These are phyloP conservation scores for Drosophila bunnanda DNA, from an alignment of 2,888 invertebrate genomes.

Conservation along the genomic window DNA sequence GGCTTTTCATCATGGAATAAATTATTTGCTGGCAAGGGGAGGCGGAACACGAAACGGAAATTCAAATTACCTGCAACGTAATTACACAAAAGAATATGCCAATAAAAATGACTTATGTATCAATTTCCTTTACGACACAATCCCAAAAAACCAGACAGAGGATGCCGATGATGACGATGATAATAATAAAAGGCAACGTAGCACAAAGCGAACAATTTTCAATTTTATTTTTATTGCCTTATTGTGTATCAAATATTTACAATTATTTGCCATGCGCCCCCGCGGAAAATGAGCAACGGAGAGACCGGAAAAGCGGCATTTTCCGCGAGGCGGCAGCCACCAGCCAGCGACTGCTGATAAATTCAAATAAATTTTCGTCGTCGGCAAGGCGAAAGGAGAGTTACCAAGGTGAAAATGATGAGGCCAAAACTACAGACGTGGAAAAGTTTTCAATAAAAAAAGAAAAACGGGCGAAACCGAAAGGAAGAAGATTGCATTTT, in stretches of 20 bases:
- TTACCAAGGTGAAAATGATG: slow-evolving; percentile 83
- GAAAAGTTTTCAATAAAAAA: slow-evolving; percentile 74
- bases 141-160: slow-evolving; percentile 18
- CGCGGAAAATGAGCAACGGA: slow-evolving; percentile 69
- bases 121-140: slow-evolving; percentile 76
- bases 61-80: slow-evolving; percentile 78
- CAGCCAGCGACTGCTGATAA: slow-evolving; percentile 64
- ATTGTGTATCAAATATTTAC: slow-evolving; percentile 83
- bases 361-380: slow-evolving; percentile 77
- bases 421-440: slow-evolving; percentile 48
- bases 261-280: slow-evolving; percentile 77
- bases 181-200: slow-evolving; percentile 70
- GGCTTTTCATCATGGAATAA: slow-evolving; percentile 40
- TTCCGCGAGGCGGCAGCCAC: slow-evolving; percentile 9
- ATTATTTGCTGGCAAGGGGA: slow-evolving; percentile 23
- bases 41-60: slow-evolving; percentile 43
- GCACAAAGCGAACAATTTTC: slow-evolving; percentile 75
- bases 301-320: slow-evolving; percentile 31
- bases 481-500: slow-evolving; percentile 53
- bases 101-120: slow-evolving; percentile 82
- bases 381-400: slow-evolving; percentile 64
- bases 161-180: slow-evolving; percentile 51
- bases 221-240: slow-evolving; percentile 83
- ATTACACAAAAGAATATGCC: slow-evolving; percentile 81
- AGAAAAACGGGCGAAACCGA: not conserved